Evolutionary conservation across 2,113 vertebrate species (phyloP).

Genomic region (Pampusana beccarii): DNA sequence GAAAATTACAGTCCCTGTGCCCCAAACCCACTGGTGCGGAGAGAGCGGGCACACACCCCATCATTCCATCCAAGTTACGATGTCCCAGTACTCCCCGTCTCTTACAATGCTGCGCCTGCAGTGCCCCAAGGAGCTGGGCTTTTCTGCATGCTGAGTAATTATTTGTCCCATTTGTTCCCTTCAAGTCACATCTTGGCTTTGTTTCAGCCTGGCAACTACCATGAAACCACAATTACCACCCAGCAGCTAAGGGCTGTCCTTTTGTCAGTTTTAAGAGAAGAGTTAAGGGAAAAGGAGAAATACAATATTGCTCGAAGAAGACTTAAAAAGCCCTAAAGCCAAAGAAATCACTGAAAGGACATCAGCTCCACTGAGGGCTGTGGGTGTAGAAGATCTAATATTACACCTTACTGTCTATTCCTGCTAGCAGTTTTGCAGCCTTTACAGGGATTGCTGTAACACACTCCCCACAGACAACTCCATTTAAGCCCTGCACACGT

Average conservation of each 20-base stretch:
- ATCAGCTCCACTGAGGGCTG: neutral
- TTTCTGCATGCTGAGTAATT: neutral
- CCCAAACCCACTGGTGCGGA: neutral
- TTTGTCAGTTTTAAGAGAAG: neutral
- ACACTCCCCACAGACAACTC: neutral
- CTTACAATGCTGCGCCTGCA: neutral
- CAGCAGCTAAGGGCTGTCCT: neutral
- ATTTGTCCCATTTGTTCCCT: neutral
- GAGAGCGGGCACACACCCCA: accelerated
- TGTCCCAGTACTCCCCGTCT: neutral
- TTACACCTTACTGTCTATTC: neutral
- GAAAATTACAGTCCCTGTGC: neutral
- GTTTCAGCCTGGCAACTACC: neutral
- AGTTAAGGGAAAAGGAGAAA: neutral
- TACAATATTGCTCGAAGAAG: neutral
- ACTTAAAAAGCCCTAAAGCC: neutral
- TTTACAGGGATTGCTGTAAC: neutral
- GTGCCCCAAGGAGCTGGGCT: neutral
- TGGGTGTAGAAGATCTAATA: neutral
- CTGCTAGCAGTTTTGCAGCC: neutral
- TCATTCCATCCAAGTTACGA: neutral
- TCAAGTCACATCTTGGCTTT: neutral
- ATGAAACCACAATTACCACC: neutral
- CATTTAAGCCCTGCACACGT: neutral
- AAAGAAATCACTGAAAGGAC: neutral